Conservation (phyloP, 1,140 invertebrate species). For the Bradysia coprophila region DNA sequence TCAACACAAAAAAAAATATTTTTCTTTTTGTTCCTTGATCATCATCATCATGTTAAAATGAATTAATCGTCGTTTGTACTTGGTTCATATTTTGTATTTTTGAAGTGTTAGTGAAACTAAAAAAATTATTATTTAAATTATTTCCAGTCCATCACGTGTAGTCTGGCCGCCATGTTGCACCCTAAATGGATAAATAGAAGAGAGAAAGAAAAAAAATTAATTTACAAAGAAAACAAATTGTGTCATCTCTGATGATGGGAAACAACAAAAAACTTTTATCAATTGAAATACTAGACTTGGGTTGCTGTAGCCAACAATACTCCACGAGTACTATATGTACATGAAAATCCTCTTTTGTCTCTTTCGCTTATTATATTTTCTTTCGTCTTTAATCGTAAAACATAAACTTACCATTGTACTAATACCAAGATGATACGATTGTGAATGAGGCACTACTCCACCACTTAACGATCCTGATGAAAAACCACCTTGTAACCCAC, state of each 20-base stretch:
- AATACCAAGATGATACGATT: slow-evolving; percentile 23
- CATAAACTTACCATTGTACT: slow-evolving; percentile 24
- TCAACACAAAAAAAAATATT: no score
- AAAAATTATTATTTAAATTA: neutral
- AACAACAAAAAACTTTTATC: no score
- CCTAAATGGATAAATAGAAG: slow-evolving; percentile 7
- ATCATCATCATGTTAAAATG: no score
- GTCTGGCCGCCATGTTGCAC: slow-evolving; percentile 21
- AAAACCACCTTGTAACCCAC: slow-evolving; percentile 23
- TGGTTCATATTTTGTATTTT: neutral
- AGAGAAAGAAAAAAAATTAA: no score
- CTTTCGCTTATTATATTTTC: no score
- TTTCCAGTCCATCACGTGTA: slow-evolving; percentile 23
- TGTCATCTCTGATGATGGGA: no score
- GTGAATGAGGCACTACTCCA: slow-evolving; percentile 23
- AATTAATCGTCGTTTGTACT: neutral
- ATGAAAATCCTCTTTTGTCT: neutral
- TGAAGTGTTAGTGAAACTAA: neutral
- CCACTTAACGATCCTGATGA: slow-evolving; percentile 21
- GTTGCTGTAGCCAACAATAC: neutral
- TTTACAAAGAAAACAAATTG: no score
- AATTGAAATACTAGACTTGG: neutral
- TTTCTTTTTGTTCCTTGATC: no score
- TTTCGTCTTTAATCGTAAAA: neutral
- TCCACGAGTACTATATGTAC: neutral